Base-by-base conservation (phyloP, 1,140 invertebrate genomes). In the Brachionus calyciflorus region DNA sequence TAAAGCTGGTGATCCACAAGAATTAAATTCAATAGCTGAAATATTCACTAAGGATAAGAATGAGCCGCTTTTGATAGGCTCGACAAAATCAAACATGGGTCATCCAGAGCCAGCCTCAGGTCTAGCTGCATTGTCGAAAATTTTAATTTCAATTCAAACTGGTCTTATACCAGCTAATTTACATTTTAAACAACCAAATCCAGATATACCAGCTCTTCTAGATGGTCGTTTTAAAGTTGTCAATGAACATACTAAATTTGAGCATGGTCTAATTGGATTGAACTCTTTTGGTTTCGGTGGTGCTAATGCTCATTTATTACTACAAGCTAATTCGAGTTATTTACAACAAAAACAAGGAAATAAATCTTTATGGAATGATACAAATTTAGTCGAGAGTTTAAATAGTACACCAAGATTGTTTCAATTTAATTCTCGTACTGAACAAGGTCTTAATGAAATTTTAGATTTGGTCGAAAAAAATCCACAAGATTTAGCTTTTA, bases 201-300 rank as follows among this genome's bases (percentile, higher is more conserved):
- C 88, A 0, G 91, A 96, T 79, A 94, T 98, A 77, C 90, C 92
- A 5, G 93, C 91, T 2, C 85, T 99, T 9, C 83, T 82, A 30
- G 92, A 96, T 82, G 95, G 95, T 0, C 86, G 90, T 30, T 87
- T 98, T 2, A 89, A 93, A 87, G 93, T 96, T 30, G 91, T 98
- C 2, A 88, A 90, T 78, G 88, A 90, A 81, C 89, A 90, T 76
- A 89, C 88, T 51, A 88, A 60, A 7, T 14, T 53, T 24, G 26
- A 53, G 21, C 19, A 26, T 24, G 92, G 92, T 12, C 85, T 93
- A 24, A 89, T 92, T 40, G 94, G 89, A 5, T 81, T 98, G 1
- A 98, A 97, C 84, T 96, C 93, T 2, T 98, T 98, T 84, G 96
- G 96, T 19, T 98, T 98, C 86, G 96, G 96, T 75, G 96, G 96